Evolutionary conservation across 2,797 vertebrate genomes (phyloP).

Genomic region (Dipus sagitta): DNA sequence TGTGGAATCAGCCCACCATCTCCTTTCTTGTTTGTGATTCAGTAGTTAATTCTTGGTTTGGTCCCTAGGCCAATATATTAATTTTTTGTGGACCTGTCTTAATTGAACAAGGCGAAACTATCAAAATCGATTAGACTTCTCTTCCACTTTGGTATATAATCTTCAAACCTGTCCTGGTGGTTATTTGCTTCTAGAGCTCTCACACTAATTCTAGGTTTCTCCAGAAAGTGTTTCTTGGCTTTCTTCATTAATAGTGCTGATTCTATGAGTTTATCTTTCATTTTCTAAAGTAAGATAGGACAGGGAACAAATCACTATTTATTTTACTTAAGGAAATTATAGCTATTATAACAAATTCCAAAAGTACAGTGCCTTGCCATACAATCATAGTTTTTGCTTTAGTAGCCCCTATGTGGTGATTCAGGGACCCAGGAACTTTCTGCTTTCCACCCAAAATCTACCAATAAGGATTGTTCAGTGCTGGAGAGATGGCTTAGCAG

Average conservation of each 20-base stretch:
- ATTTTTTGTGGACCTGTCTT: not conserved
- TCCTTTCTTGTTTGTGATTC: constrained; percentile 27
- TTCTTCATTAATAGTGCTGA: not conserved
- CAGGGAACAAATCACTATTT: not conserved
- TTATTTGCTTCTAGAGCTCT: not conserved
- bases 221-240: not conserved
- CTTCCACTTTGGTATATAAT: not conserved
- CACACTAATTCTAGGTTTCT: not conserved
- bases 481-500: too few species aligned
- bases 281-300: not conserved
- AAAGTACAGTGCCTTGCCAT: not conserved
- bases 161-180: not conserved
- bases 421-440: not conserved
- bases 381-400: not conserved
- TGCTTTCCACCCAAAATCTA: not conserved
- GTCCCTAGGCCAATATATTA: not conserved
- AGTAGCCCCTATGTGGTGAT: not conserved
- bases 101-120: not conserved
- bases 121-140: not conserved
- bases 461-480: too few species aligned
- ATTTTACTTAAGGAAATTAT: not conserved
- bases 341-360: not conserved
- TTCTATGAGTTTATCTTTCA: not conserved
- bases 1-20: not conserved
- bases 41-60: not conserved